A percentile compares a stretch with the other conserved stretches of the same genome.
Evolutionary conservation across 2,888 invertebrate species (phyloP).

Genomic region (Podabrus alpinus): DNA sequence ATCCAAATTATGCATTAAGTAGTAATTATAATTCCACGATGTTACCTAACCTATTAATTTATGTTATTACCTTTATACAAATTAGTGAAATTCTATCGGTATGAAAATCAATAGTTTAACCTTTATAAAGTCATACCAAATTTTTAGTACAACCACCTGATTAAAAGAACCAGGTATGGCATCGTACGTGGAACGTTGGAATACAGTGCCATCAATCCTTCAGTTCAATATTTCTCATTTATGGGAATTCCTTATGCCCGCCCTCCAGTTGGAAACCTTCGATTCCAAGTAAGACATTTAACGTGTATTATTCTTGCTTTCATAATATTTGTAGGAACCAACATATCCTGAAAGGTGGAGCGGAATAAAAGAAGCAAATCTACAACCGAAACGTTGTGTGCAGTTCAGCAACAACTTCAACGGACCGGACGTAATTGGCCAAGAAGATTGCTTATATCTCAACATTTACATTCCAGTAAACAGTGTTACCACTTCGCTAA

Average conservation of each 20-base stretch:
- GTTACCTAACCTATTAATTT: neutral
- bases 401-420: conserved; percentile 4
- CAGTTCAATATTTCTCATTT: conserved; percentile 10
- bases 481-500: neutral
- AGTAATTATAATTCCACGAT: neutral
- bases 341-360: conserved; percentile 6
- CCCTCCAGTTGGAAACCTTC: conserved; percentile 12
- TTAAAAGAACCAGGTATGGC: conserved; percentile 11
- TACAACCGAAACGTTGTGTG: neutral
- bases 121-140: too few relatives aligned
- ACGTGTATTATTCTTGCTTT: neutral
- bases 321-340: conserved; percentile 8
- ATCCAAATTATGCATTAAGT: neutral
- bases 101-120: too few relatives aligned
- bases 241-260: conserved; percentile 14
- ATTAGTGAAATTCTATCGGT: neutral
- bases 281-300: conserved; percentile 4
- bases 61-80: neutral
- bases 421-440: conserved; percentile 9
- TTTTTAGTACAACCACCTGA: neutral
- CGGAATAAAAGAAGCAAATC: neutral
- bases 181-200: conserved; percentile 7
- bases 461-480: conserved; percentile 12
- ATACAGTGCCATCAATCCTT: neutral
- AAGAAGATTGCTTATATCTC: conserved; percentile 21